phyloP scores from a whole-genome alignment of 1,140 invertebrate genomes.

The Lineus longissimus region DNA sequence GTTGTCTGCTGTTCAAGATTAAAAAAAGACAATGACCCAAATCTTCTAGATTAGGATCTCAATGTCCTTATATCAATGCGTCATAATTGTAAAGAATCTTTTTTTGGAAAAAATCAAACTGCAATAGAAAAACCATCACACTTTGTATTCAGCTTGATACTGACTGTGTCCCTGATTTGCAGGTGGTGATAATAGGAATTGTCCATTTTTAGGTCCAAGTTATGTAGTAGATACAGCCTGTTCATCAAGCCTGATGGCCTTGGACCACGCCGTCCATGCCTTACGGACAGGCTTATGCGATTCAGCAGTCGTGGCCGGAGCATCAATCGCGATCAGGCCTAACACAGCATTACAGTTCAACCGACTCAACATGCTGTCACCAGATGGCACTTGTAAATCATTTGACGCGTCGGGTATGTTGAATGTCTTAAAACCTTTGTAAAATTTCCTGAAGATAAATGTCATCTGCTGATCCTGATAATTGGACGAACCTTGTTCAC shows the following conservation, averaged over 20 bases:
- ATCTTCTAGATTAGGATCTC: too few species aligned
- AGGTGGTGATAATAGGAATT: too few species aligned
- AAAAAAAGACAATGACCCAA: too few species aligned
- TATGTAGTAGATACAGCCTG: conserved; percentile 93
- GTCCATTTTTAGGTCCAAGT: conserved; percentile 76
- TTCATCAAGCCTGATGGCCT: conserved; percentile 83
- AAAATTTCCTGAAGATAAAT: too few species aligned
- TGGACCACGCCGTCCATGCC: conserved; percentile 79
- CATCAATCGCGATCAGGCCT: conserved; percentile 81
- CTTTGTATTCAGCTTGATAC: too few species aligned
- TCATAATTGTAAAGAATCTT: too few species aligned
- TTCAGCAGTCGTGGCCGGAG: conserved; percentile 84
- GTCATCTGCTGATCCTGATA: not conserved
- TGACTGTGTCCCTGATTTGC: too few species aligned
- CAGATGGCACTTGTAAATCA: conserved; percentile 85
- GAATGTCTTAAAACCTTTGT: conserved; percentile 8
- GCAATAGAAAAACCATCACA: too few species aligned
- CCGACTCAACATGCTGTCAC: conserved; percentile 82
- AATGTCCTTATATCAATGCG: too few species aligned
- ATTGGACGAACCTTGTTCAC: not conserved
- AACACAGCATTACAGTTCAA: conserved; percentile 88
- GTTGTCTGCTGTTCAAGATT: too few species aligned
- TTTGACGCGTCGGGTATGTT: conserved; percentile 77
- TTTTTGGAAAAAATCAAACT: too few species aligned
- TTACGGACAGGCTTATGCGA: conserved; percentile 85